phyloP scores from a whole-genome alignment of 2,888 invertebrate genomes.

The Melanotus villosus region DNA sequence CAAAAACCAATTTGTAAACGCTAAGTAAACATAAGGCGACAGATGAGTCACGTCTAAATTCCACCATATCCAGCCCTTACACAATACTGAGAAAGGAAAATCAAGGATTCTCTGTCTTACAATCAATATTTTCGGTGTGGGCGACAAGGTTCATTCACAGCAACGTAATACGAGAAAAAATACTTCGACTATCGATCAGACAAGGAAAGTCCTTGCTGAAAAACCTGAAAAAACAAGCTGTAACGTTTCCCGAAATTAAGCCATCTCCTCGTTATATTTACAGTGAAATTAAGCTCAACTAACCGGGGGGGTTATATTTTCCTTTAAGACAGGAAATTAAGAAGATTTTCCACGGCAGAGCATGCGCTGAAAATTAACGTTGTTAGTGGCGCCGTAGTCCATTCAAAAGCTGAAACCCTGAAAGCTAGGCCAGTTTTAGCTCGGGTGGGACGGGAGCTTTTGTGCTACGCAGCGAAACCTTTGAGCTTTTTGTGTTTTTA shows the following conservation, averaged over 20 bases:
- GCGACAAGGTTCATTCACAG: conserved; percentile 39
- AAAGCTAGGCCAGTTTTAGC: conserved; percentile 30
- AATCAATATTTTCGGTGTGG: conserved; percentile 37
- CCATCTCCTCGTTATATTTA: too few species aligned
- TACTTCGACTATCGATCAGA: background rate
- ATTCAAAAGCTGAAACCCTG: conserved; percentile 41
- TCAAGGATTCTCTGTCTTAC: conserved; percentile 18
- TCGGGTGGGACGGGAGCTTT: conserved; percentile 31
- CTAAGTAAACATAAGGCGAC: background rate
- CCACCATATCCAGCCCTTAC: conserved; percentile 1
- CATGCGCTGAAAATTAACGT: conserved; percentile 32
- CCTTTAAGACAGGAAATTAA: background rate
- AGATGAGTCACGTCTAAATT: conserved; percentile 11
- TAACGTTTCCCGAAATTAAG: background rate
- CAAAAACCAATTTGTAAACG: background rate
- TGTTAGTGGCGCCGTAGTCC: conserved; percentile 32
- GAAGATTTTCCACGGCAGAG: conserved; percentile 4
- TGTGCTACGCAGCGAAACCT: conserved; percentile 20
- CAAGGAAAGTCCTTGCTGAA: background rate
- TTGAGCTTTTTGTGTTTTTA: conserved; percentile 19
- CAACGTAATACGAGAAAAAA: conserved; percentile 6
- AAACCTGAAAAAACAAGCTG: background rate
- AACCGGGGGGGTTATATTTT: background rate
- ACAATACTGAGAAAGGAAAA: conserved; percentile 7
- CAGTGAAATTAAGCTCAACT: too few species aligned